phyloP scores from a whole-genome alignment of 2,113 vertebrate species.

The Vulpes lagopus region DNA sequence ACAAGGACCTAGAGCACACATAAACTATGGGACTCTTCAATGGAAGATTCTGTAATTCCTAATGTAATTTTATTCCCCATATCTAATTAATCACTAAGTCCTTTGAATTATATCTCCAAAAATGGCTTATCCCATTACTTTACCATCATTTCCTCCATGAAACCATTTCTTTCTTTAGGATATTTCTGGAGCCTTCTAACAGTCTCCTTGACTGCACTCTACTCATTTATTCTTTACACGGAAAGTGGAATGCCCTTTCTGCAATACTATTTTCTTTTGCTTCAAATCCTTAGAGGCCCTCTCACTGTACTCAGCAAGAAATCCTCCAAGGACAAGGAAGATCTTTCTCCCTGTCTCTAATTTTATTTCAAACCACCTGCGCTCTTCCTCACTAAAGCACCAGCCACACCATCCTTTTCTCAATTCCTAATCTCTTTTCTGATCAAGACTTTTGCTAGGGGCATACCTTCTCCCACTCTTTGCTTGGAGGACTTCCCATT shows the following conservation, averaged over 20 bases:
- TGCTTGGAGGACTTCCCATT: background rate
- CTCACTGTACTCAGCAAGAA: background rate
- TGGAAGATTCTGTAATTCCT: background rate
- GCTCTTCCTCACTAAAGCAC: background rate
- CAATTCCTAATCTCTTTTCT: background rate
- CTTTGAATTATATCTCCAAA: background rate
- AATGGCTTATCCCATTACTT: background rate
- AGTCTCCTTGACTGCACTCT: background rate
- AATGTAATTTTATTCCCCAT: background rate
- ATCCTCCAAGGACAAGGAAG: background rate
- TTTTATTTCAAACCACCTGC: background rate
- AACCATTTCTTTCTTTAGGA: background rate
- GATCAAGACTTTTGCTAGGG: background rate
- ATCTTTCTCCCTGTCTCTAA: background rate
- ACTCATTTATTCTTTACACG: background rate
- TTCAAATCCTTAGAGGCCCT: background rate
- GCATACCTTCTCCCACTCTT: background rate
- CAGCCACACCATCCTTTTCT: background rate
- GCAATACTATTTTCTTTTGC: background rate
- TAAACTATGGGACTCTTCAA: background rate
- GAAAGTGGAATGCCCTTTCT: background rate
- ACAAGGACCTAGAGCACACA: background rate
- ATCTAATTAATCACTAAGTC: background rate
- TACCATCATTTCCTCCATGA: background rate
- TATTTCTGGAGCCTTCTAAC: slow-evolving; percentile 5